Evolutionary conservation across 2,888 invertebrate genomes (phyloP).

Genomic region (Dicranocentrus wangi): DNA sequence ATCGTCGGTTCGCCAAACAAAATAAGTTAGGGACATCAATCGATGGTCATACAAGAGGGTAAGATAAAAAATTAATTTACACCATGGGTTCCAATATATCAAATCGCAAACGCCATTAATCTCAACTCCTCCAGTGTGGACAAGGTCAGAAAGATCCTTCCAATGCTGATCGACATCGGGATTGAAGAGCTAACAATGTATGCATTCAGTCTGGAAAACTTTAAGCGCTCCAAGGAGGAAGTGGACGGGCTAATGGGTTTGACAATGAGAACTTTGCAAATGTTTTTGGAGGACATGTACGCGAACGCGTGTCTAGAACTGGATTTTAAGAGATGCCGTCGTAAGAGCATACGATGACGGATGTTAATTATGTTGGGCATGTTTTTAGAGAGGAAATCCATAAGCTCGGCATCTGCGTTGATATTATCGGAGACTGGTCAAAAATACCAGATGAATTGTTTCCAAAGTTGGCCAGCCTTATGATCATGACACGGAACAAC

Average conservation of each 20-base stretch:
- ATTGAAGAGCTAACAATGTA: constrained; percentile 96
- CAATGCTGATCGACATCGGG: constrained; percentile 76
- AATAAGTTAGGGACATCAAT: not conserved
- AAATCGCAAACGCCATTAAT: no score
- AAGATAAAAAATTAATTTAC: no score
- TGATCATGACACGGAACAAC: not conserved
- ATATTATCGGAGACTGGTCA: not conserved
- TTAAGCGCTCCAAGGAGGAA: constrained; percentile 91
- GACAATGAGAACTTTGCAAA: constrained; percentile 77
- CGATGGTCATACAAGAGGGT: not conserved
- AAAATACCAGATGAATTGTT: not conserved
- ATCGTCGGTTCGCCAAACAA: not conserved
- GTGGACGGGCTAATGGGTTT: constrained; percentile 90
- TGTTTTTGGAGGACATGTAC: not conserved
- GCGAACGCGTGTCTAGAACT: not conserved
- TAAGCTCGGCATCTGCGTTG: not conserved
- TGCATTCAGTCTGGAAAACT: constrained; percentile 99
- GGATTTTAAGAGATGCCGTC: not conserved
- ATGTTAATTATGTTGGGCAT: not conserved
- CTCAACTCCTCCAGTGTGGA: no score
- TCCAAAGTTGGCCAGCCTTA: not conserved
- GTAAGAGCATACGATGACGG: not conserved
- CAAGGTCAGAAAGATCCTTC: not conserved
- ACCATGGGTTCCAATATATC: no score
- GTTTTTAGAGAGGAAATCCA: not conserved